Percentiles rank a stretch among this genome's conserved stretches.
Evolutionary conservation across 2,113 vertebrate genomes (phyloP).

Genomic region (Phylloscopus whistleri): DNA sequence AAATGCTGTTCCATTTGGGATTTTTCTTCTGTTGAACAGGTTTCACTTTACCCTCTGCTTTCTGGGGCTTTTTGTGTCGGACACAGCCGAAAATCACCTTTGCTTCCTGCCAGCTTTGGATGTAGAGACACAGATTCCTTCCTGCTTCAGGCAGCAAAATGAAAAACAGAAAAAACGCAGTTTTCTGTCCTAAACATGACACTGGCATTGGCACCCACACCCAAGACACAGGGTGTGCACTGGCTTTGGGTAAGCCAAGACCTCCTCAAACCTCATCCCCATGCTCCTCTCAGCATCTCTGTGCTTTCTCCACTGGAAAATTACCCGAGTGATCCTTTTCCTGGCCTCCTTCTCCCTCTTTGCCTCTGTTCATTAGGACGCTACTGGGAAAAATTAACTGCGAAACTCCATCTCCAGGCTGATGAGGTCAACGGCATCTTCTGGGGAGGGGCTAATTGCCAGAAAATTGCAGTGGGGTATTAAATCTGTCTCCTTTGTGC

Average conservation of each 20-base stretch:
- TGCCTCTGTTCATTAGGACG: neutral
- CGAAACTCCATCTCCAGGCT: neutral
- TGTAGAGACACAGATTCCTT: neutral
- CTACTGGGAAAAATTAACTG: neutral
- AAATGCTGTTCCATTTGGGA: neutral
- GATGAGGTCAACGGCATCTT: constrained; percentile 21
- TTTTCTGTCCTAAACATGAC: neutral
- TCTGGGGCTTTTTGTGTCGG: neutral
- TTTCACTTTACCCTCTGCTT: neutral
- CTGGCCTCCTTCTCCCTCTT: neutral
- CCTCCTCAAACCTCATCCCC: neutral
- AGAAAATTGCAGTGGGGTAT: neutral
- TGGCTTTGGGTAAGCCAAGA: neutral
- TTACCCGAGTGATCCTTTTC: neutral
- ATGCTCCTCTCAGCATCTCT: neutral
- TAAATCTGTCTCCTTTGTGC: neutral
- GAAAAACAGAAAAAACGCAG: neutral
- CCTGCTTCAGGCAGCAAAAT: neutral
- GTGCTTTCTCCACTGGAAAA: neutral
- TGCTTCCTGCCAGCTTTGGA: neutral
- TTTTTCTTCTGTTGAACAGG: neutral
- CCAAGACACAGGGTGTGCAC: accelerated
- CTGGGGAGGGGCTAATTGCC: constrained; percentile 44
- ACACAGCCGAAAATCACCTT: neutral
- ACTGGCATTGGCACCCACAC: accelerated